Evolutionary conservation across 2,113 vertebrate species (phyloP), one percentile per base, ranked within the genome.

Genomic region (Rhea pennata): DNA sequence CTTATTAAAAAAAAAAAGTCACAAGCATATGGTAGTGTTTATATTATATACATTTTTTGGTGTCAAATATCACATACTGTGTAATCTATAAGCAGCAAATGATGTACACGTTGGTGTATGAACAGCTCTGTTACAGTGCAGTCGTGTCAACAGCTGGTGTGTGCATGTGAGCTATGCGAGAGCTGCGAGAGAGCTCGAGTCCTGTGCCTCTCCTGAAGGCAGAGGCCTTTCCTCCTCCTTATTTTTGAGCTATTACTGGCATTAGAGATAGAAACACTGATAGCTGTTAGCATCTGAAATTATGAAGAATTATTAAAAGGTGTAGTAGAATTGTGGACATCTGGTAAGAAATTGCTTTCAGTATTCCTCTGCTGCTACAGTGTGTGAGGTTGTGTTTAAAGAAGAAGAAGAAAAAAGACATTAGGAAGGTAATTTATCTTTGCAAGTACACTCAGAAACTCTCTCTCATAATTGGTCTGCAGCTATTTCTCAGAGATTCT

Each of bases 401-500:
- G 29, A 29, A 29, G 54, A 27, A 27, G 15, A 27, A 27, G 19
- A 33, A 58, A 33, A 58, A 84, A 87, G 21, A 6, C 26, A 23
- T 10, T 79, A 10, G 14, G 4, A 4, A 50, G 44, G 15, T 65
- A 83, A 76, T 90, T 79, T 1, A 8, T 92, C n/a, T 85, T 69
- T 86, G 48, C 69, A 48, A 70, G 53, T 33, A 21, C 2, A 40
- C 31, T 79, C 64, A 56, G 71, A 69, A 89, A 26, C 22, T 54
- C 50, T 66, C 17, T 21, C 64, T 69, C 1, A 0, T n/a, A 75
- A 58, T 33, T 39, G 33, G 3, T 66, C 46, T 83, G 83, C 64
- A 94, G 54, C 78, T 90, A 3, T 90, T 90, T 88, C 67, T 70
- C 44, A 59, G 77, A 40, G 82, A 58, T 76, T 10, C 33, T 85